A percentile compares a stretch with the other conserved stretches of the same genome.
Evolutionary conservation across 2,888 invertebrate species (phyloP).

Genomic region (Listrodromus nycthemerus): DNA sequence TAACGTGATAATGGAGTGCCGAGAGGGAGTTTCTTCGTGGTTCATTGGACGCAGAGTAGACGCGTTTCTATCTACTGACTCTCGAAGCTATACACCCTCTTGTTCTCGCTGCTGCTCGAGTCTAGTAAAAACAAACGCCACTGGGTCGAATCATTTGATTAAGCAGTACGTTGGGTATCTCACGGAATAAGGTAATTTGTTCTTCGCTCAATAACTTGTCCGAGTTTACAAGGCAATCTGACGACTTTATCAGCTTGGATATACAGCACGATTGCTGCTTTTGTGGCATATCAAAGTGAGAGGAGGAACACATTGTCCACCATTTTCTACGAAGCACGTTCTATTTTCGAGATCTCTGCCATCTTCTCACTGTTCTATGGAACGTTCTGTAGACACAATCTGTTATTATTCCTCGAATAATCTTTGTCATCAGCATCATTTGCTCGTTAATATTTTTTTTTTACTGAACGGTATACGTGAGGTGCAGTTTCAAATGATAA

Average conservation of each 20-base stretch:
- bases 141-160: conserved; percentile 40
- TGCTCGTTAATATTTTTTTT: conserved; percentile 9
- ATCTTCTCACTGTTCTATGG: not conserved
- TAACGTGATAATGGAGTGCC: conserved; percentile 1
- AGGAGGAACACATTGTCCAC: not conserved
- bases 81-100: conserved; percentile 7
- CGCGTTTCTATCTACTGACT: conserved; percentile 8
- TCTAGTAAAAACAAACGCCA: conserved; percentile 25
- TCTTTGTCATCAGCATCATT: not conserved
- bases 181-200: conserved; percentile 12
- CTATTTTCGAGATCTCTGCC: not conserved
- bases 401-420: not conserved
- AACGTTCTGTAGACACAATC: not conserved
- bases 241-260: not conserved
- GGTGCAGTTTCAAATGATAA: conserved; percentile 3
- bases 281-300: not conserved
- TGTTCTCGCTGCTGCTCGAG: not conserved
- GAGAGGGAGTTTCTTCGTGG: not conserved
- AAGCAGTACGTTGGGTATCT: conserved; percentile 24
- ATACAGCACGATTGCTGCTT: not conserved
- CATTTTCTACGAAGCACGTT: not conserved
- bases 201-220: not conserved
- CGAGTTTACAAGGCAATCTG: not conserved
- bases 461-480: not conserved
- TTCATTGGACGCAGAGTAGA: conserved; percentile 17